Evolutionary conservation across 2,797 vertebrate species (phyloP), one percentile per base, ranked within the genome.

Genomic region (Pseudopleuronectes americanus): DNA sequence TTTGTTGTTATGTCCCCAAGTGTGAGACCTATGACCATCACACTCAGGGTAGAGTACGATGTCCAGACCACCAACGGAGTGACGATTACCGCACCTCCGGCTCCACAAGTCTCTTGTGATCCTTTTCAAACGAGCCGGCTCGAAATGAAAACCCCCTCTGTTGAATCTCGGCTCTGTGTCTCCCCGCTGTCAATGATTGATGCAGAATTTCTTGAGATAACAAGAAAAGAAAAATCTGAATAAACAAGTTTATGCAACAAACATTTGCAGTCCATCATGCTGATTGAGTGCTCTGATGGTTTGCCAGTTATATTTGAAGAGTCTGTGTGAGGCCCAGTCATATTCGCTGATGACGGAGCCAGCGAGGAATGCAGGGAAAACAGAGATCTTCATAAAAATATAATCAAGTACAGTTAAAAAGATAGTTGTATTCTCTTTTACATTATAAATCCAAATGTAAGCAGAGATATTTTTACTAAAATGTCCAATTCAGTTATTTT

Each of bases 191-290:
- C 48, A 31, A 0, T 71, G 70, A 81, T 71, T 47, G 26, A 76
- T 62, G 26, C 31, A 48, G 7, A 8, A n/a, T 69, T 47, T 83
- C 38, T 68, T 23, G 45, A 73, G 62, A 70, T 69, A 79, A 74
- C 47, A 64, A 69, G 57, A 68, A 63, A 69, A 60, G 38, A 77
- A 66, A 48, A 3, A 63, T 73, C 36, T 51, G 71, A 47, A 66
- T 74, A 81, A 90, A 77, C 74, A 85, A 74, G 8, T 83, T 82
- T 62, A 56, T 70, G 71, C 61, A 81, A 76, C 73, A 82, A 87
- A 77, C 81, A 84, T 84, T 89, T 83, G 64, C 68, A 65, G 85
- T 79, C 71, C 66, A 83, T 85, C 77, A 71, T 0, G 36, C 36
- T 69, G 66, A 84, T 19, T 76, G 64, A 75, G 55, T 23, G 41